phyloP scores from a whole-genome alignment of 2,113 vertebrate genomes.

The Phasianus colchicus region DNA sequence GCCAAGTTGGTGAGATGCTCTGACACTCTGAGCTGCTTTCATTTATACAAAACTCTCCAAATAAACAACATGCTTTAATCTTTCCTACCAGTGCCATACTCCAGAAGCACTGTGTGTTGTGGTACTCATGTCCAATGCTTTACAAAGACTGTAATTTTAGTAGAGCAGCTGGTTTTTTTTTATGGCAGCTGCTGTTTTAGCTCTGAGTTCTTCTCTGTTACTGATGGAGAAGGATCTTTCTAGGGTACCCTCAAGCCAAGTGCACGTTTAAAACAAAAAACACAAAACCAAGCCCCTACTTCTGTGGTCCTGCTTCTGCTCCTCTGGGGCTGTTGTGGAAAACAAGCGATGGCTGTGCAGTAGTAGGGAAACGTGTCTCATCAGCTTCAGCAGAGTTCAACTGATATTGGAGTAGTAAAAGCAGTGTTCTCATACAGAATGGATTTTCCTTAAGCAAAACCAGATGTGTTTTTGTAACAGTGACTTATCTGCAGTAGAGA shows the following conservation, averaged over 20 bases:
- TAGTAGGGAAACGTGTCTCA: neutral
- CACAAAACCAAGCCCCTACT: accelerated
- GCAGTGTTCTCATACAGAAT: neutral
- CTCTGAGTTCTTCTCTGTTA: neutral
- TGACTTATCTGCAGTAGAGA: neutral
- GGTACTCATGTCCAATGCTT: neutral
- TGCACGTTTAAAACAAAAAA: neutral
- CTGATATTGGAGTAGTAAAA: neutral
- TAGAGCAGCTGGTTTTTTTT: neutral
- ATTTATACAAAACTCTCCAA: neutral
- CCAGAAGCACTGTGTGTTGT: accelerated
- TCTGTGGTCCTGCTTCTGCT: neutral
- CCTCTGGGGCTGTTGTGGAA: neutral
- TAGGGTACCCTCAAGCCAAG: neutral
- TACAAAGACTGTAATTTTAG: neutral
- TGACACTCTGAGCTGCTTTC: neutral
- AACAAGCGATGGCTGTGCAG: neutral
- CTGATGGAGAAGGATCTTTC: neutral
- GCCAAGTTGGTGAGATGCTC: neutral
- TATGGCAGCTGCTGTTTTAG: neutral
- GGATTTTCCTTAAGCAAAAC: neutral
- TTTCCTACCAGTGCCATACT: neutral
- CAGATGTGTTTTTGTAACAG: neutral
- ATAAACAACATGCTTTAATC: neutral
- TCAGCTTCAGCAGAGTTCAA: neutral